Base-by-base conservation (phyloP, 2,113 vertebrate species). In the Tonatia bakeri region DNA sequence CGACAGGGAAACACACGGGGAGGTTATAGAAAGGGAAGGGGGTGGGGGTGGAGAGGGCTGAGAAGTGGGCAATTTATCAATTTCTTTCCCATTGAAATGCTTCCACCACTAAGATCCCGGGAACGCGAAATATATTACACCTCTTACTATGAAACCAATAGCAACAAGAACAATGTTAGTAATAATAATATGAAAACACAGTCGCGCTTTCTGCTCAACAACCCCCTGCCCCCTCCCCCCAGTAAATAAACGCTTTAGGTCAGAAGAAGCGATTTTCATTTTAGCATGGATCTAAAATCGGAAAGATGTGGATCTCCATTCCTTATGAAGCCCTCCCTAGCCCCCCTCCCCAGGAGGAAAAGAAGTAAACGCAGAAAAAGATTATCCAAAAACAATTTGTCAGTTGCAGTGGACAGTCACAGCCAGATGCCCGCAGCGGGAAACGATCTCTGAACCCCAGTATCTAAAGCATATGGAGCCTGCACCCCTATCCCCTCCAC, bases 361-460 rank as follows among this genome's bases (percentile, higher is more conserved):
- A 40, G 40, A 89, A 75, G 67, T 73, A 90, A 83, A 91, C 16
- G 31, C 40, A 14, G 47, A 88, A 91, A 91, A 93, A 3, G n/a
- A 77, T 94, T 87, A 91, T 64, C 94, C 86, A 82, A 79, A 97
- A 97, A 24, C 83, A 85, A 90, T 84, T 72, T 97, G 86, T 93
- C 91, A 93, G 6, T 82, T 65, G 69, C 96, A 75, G 61, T 0
- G 17, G 64, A 43, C 45, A 7, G 24, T 86, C 13, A 0, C 1
- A 64, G 75, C 69, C 91, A 56, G 87, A 83, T 6, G 83, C 81
- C 1, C 28, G 90, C 90, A 2, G 47, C 90, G 24, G 36, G 79
- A 87, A 85, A 70, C 14, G 33, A 24, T 52, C 69, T 59, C 73
- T 0, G 7, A 36, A 83, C 14, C 87, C 65, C 31, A 1, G 20